Percentiles rank a stretch among this genome's conserved stretches.
These are phyloP conservation scores for Eudemis profundana DNA, from an alignment of 2,888 invertebrate genomes.

Conservation along the genomic window DNA sequence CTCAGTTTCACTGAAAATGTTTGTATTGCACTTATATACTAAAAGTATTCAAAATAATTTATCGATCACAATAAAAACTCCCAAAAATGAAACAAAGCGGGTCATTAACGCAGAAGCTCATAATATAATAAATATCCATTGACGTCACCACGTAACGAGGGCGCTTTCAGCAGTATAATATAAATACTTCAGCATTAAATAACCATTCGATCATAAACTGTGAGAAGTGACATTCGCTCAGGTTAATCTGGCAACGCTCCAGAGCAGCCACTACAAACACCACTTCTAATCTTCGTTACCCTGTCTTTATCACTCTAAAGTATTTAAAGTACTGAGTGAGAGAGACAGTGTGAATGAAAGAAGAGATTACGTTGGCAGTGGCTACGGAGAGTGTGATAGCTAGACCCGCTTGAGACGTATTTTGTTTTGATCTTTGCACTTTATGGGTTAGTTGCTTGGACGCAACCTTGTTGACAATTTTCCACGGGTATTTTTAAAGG, in stretches of 20 bases:
- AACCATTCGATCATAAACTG: conserved; percentile 31
- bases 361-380: neutral
- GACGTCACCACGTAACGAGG: conserved; percentile 20
- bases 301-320: conserved; percentile 1
- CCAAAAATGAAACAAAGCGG: conserved; percentile 8
- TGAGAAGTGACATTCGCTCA: conserved; percentile 41
- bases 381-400: conserved; percentile 43
- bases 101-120: neutral
- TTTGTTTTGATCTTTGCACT: conserved; percentile 53
- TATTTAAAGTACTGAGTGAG: neutral
- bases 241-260: conserved; percentile 46
- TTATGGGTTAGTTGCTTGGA: conserved; percentile 24
- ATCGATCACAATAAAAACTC: neutral
- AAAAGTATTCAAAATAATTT: no score
- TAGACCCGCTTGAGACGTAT: conserved; percentile 58
- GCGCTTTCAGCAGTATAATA: conserved; percentile 27
- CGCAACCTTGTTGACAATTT: conserved; percentile 19
- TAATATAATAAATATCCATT: conserved; percentile 14
- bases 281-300: neutral
- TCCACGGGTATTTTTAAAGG: neutral
- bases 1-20: no score
- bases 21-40: no score
- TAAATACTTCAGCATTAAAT: conserved; percentile 40
- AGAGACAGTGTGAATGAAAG: neutral
- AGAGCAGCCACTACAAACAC: conserved; percentile 15